Percentiles rank a stretch among this genome's conserved stretches.
Conservation (phyloP, 2,113 vertebrate genomes). For the Datnioides undecimradiatus region DNA sequence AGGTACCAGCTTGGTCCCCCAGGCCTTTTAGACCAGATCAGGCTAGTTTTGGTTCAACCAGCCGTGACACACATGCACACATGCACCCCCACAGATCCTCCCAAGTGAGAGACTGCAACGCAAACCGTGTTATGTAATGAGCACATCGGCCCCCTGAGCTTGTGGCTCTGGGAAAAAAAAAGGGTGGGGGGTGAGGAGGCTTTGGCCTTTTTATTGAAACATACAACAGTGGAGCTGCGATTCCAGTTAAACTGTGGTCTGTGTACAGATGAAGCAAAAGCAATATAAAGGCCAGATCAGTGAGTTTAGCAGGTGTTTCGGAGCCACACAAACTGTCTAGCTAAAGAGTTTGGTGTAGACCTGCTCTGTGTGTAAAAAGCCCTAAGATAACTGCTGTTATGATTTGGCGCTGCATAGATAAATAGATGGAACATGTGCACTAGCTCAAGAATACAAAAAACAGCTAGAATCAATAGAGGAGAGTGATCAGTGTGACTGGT, state of each 20-base stretch:
- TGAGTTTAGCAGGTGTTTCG: too few relatives aligned
- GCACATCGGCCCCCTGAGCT: slow-evolving; percentile 13
- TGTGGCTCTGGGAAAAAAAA: slow-evolving; percentile 5
- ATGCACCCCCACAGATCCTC: slow-evolving; percentile 3
- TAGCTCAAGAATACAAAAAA: too few relatives aligned
- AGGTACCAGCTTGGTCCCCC: slow-evolving; percentile 36
- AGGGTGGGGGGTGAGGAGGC: too few relatives aligned
- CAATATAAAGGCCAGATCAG: too few relatives aligned
- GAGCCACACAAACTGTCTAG: too few relatives aligned
- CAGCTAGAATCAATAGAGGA: too few relatives aligned
- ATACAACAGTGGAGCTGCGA: too few relatives aligned
- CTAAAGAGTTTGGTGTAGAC: too few relatives aligned
- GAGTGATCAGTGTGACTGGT: neutral
- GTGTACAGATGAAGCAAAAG: neutral
- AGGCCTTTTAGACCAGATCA: slow-evolving; percentile 23
- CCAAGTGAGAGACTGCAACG: neutral
- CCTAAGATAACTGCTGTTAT: too few relatives aligned
- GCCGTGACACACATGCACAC: slow-evolving; percentile 27
- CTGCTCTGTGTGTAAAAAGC: too few relatives aligned
- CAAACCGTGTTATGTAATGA: slow-evolving; percentile 28
- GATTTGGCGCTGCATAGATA: too few relatives aligned
- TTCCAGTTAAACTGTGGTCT: neutral
- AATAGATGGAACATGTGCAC: too few relatives aligned
- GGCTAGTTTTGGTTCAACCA: slow-evolving; percentile 34
- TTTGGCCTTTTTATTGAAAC: slow-evolving; percentile 16